Evolutionary conservation across 2,888 invertebrate species (phyloP), one percentile per base, ranked within the genome.

Genomic region (Terebella lapidaria): DNA sequence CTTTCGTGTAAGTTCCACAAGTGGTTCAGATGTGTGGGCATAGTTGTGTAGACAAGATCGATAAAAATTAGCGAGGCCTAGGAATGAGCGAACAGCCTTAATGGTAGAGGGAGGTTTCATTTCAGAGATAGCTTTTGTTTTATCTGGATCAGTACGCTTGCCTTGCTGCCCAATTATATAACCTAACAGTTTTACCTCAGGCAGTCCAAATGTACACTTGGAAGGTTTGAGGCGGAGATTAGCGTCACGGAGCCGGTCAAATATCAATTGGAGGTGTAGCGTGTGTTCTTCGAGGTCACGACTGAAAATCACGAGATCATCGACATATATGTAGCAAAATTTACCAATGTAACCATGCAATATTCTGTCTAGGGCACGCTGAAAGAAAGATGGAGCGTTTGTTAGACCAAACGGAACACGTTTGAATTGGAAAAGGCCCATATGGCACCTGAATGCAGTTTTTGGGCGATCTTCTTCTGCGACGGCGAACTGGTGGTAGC

Each of bases 371-470:
- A 53, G 22, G 4, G 20, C 20, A 15, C 53, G 24, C 20, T 53
- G 53, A 26, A 53, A 53, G 26, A 53, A 24, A 25, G 25, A 10
- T 5, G 53, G 53, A 5, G 53, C 53, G 26, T 53, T 53, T 4
- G 53, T 53, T 22, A 53, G n/a, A n/a, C n/a, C n/a, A n/a, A n/a
- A n/a, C n/a, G n/a, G n/a, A n/a, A n/a, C n/a, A n/a, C n/a, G n/a
- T 24, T 10, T 27, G 35, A 22, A 55, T 25, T 56, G n/a, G 27
- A 47, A 56, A 4, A 25, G 26, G 25, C 56, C 56, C 5, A 22
- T 4, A 47, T 56, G 56, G 27, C 56, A 56, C 25, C 5, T 22
- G 54, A 57, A 57, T 4, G 52, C 57, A 5, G 53, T 57, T 54
- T 57, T 57, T 5, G 10, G n/a, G 4, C n/a, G 10, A n/a, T 20